phyloP scores from a whole-genome alignment of 1,140 invertebrate genomes.

The Drosophila oshimai region DNA sequence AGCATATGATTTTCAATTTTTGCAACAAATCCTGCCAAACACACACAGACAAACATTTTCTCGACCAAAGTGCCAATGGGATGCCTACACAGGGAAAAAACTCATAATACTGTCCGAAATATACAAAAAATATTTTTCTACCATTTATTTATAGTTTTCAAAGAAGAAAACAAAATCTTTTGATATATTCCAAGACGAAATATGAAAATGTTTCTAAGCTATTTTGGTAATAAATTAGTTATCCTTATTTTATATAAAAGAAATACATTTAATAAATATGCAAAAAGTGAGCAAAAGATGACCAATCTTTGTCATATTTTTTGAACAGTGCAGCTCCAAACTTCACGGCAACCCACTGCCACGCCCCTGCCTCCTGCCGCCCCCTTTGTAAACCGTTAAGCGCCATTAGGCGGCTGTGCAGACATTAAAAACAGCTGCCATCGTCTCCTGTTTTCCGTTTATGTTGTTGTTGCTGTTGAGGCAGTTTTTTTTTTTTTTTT shows the following conservation, averaged over 20 bases:
- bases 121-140: no score
- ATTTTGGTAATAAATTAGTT: no score
- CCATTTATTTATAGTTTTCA: no score
- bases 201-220: no score
- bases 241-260: no score
- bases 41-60: conserved; percentile 24
- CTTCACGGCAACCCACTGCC: conserved; percentile 3
- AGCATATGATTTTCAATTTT: conserved; percentile 78
- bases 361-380: conserved; percentile 16
- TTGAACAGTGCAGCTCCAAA: conserved; percentile 5
- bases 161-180: background rate
- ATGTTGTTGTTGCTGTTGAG: conserved; percentile 44
- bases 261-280: no score
- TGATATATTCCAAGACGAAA: no score
- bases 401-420: conserved; percentile 72
- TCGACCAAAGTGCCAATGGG: conserved; percentile 55
- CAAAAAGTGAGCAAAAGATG: no score
- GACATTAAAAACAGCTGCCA: conserved; percentile 78
- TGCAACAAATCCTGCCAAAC: conserved; percentile 60
- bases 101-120: no score
- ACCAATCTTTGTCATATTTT: no score
- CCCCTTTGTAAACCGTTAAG: conserved; percentile 59
- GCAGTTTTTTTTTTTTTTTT: conserved; percentile 64
- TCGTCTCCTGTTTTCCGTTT: conserved; percentile 9
- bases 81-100: conserved; percentile 1